Conservation (phyloP, 2,888 invertebrate genomes). For the Archips xylosteana region DNA sequence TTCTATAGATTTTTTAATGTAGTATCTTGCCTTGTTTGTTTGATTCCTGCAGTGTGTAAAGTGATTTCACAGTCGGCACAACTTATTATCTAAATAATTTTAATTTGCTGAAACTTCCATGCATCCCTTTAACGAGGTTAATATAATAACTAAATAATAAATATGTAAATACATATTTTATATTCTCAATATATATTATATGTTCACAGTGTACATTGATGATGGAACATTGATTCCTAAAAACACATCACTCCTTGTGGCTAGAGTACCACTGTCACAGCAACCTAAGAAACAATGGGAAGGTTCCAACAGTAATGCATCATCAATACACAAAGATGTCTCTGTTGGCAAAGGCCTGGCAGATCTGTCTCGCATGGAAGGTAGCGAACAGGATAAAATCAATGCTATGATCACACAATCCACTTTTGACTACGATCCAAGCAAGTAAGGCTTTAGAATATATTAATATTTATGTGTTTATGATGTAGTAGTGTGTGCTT, state of each 20-base stretch:
- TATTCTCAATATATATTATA: conserved; percentile 17
- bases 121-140: neutral
- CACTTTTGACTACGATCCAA: conserved; percentile 98
- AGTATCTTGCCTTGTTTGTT: neutral
- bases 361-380: conserved; percentile 95
- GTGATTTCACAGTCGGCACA: neutral
- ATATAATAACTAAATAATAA: too few species aligned
- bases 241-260: conserved; percentile 98
- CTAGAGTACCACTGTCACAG: conserved; percentile 94
- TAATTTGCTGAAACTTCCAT: neutral
- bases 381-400: conserved; percentile 98
- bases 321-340: conserved; percentile 76
- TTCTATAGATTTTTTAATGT: neutral
- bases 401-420: conserved; percentile 99
- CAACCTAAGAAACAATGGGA: conserved; percentile 93
- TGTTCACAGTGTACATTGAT: conserved; percentile 93
- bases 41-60: neutral
- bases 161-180: neutral
- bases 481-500: neutral
- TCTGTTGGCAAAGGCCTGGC: conserved; percentile 88
- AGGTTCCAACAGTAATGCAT: conserved; percentile 77
- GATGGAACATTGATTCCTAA: conserved; percentile 97
- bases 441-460: conserved; percentile 90
- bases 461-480: conserved; percentile 17
- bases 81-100: neutral